Evolutionary conservation across 2,113 vertebrate species (phyloP), one percentile per base, ranked within the genome.

Genomic region (Cebus imitator): DNA sequence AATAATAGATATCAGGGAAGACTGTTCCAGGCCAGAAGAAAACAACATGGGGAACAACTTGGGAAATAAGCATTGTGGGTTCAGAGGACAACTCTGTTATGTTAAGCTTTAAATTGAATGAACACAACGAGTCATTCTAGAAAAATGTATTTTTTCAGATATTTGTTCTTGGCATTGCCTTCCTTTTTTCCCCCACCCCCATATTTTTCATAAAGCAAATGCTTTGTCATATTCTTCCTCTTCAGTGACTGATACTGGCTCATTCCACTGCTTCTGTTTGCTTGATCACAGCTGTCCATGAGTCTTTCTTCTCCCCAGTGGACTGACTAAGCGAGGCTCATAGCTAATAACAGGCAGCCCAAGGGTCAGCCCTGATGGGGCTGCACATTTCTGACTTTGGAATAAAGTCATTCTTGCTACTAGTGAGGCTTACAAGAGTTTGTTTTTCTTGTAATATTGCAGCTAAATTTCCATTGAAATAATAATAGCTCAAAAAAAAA

Each of bases 91-190:
- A 20, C 61, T 90, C 91, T 95, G 52, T 90, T 96, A 81, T 45
- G 70, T 82, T 84, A 91, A 92, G 73, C 45, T 90, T 91, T 92
- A 94, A 95, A 80, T 72, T 88, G 89, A 66, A 84, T 96, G 37
- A 96, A 94, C 43, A 94, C 25, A 27, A 58, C 35, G 91, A 95
- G 66, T 94, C 79, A 93, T 83, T 93, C 91, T 91, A 52, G 79
- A 95, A 95, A 95, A 95, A 88, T 95, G 87, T 91, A 32, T 91
- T 91, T 96, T 64, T 94, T 68, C 37, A 86, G 68, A 68, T 95
- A 97, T 94, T 83, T 96, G 83, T 96, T 96, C 96, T 97, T 97
- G 97, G 95, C 97, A 86, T 84, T 50, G 35, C 20, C 40, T 94
- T 64, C 8, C 35, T 55, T 82, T 12, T 73, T 73, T 66, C 23